A percentile compares a stretch with the other conserved stretches of the same genome.
Evolutionary conservation across 2,113 vertebrate genomes (phyloP).

Genomic region (Setophaga petechia): DNA sequence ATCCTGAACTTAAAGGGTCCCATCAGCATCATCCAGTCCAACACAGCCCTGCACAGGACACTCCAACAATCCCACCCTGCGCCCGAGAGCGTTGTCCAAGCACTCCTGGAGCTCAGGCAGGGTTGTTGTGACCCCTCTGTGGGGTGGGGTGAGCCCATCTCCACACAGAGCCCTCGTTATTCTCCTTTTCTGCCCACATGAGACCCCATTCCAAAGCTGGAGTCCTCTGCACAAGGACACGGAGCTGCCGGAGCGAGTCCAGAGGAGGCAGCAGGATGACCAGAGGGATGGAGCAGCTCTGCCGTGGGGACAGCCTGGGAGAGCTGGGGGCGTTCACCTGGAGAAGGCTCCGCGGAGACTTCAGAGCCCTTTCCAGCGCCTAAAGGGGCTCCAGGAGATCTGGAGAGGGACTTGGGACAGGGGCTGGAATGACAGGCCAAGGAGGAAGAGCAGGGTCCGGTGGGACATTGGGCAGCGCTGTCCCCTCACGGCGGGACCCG

Average conservation of each 20-base stretch:
- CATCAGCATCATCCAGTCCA: not conserved
- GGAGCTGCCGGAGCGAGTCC: not conserved
- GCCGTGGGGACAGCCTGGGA: not conserved
- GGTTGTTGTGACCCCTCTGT: rapidly evolving
- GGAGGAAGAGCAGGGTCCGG: not conserved
- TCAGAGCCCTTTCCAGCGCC: not conserved
- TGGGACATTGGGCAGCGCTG: rapidly evolving
- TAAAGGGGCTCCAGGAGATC: not conserved
- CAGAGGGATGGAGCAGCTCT: not conserved
- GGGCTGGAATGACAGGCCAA: not conserved
- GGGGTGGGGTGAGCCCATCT: not conserved
- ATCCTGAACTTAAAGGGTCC: not conserved
- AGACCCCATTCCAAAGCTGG: not conserved
- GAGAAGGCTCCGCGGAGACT: not conserved
- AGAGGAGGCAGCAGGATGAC: not conserved
- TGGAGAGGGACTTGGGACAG: not conserved
- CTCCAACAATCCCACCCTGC: not conserved
- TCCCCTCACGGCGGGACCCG: rapidly evolving
- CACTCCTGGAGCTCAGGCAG: not conserved
- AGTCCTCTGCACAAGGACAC: not conserved
- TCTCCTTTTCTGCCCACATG: not conserved
- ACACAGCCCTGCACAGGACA: not conserved
- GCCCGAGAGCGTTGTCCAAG: too few species aligned
- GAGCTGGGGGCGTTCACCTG: not conserved
- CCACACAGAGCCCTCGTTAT: not conserved